These are phyloP conservation scores for Cyprinella venusta DNA, from an alignment of 2,797 vertebrate species.

Conservation along the genomic window DNA sequence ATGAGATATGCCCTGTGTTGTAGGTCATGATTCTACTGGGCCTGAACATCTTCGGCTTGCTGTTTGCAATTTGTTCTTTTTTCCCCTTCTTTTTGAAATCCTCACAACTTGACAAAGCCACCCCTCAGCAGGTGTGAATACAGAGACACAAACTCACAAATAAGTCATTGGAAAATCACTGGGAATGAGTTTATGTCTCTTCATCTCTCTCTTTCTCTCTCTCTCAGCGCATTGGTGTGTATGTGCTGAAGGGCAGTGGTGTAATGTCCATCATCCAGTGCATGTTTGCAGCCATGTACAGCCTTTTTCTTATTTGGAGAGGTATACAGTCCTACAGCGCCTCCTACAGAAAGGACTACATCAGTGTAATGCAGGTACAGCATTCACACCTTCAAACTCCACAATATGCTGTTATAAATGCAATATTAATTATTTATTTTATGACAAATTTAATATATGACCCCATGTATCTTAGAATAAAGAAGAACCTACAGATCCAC, in stretches of 20 bases:
- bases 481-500: slow-evolving; percentile 64
- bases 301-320: slow-evolving; percentile 76
- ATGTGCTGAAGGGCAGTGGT: slow-evolving; percentile 69
- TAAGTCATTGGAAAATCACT: neutral
- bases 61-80: slow-evolving; percentile 71
- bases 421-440: neutral
- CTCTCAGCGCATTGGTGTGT: slow-evolving; percentile 66
- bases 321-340: slow-evolving; percentile 73
- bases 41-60: slow-evolving; percentile 71
- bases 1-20: neutral
- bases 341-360: slow-evolving; percentile 65
- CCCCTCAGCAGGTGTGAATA: slow-evolving; percentile 69
- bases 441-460: slow-evolving; percentile 4
- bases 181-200: neutral
- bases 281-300: slow-evolving; percentile 70
- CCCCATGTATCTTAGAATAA: slow-evolving; percentile 59
- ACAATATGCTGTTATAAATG: neutral
- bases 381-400: slow-evolving; percentile 14
- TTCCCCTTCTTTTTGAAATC: slow-evolving; percentile 66
- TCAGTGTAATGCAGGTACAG: slow-evolving; percentile 68
- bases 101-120: slow-evolving; percentile 48
- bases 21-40: slow-evolving; percentile 73
- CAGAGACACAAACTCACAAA: neutral
- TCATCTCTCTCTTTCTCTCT: neutral
- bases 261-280: slow-evolving; percentile 68